These are phyloP conservation scores for Vannuccia rotundouncinata DNA, from an alignment of 2,888 invertebrate species.

Conservation along the genomic window DNA sequence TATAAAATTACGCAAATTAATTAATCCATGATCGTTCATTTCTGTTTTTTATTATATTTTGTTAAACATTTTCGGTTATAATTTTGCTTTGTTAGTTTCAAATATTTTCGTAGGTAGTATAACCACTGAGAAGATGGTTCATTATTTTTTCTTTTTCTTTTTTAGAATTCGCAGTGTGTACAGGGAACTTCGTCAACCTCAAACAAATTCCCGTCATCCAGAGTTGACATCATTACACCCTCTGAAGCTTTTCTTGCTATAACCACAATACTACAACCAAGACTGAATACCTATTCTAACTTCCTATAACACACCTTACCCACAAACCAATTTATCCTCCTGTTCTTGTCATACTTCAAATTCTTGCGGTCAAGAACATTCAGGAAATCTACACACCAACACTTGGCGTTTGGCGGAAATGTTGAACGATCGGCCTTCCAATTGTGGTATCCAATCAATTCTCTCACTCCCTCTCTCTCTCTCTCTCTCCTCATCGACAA, in stretches of 20 bases:
- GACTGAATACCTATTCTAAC: too few species aligned
- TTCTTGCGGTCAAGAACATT: not conserved
- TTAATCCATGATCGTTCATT: too few species aligned
- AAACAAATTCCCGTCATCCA: not conserved
- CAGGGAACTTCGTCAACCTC: not conserved
- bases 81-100: too few species aligned
- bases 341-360: not conserved
- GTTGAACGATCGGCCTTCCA: not conserved
- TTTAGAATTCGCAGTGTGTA: not conserved
- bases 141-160: not conserved
- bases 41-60: too few species aligned
- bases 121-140: too few species aligned
- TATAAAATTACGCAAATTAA: too few species aligned
- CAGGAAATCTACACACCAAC: not conserved
- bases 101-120: too few species aligned
- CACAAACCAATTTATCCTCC: not conserved
- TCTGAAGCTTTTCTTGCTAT: not conserved
- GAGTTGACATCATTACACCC: not conserved
- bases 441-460: not conserved
- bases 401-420: not conserved
- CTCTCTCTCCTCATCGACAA: too few species aligned
- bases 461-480: too few species aligned
- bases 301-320: not conserved
- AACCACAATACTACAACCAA: not conserved
- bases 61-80: too few species aligned